Base-by-base conservation (phyloP, 2,888 invertebrate genomes). In the Agrochola litura region DNA sequence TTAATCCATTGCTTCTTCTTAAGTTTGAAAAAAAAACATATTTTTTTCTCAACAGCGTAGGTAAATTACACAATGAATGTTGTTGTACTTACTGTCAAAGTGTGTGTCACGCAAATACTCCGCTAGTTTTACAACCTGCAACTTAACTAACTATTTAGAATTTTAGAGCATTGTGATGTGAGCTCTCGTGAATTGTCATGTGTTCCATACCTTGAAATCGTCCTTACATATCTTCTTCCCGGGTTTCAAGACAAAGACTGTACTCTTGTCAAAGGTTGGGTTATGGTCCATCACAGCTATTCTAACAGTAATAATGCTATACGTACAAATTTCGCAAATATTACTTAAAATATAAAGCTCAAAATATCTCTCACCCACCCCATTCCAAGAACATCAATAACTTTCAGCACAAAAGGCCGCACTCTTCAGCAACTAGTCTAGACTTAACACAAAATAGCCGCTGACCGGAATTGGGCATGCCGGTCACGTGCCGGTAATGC, bases 401-500 rank as follows among this genome's bases (percentile, higher is more conserved):
- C 5, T 9, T 54, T 60, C 43, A 49, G 9, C 63, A 74, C 46
- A 68, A 61, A 76, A 68, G 73, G 22, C 37, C 46, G 30, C 63
- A 46, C 66, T 79, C 41, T 69, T 84, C 68, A 81, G 54, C 61
- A 30, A 68, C 52, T 63, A 46, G 80, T 80, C 84, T 77, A 77
- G 84, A 80, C 76, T 49, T 52, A 64, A 30, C 63, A 74, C 74
- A 58, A 30, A 52, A 72, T 56, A 66, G 65, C 65, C 68, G 46
- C 30, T 52, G 54, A 25, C 43, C 25, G 69, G 12, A 14, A 22
- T 22, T 22, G 37, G n/a, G 69, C 19, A 87, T 77, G 76, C 87
- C 60, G 73, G 77, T 87, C 87, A 87, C 87, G 87, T 82, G 61
- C 67, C 71, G 22, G 78, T 83, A 84, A 87, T 87, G 87, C 81